Evolutionary conservation across 2,113 vertebrate species (phyloP).

Genomic region (Galeopterus variegatus): DNA sequence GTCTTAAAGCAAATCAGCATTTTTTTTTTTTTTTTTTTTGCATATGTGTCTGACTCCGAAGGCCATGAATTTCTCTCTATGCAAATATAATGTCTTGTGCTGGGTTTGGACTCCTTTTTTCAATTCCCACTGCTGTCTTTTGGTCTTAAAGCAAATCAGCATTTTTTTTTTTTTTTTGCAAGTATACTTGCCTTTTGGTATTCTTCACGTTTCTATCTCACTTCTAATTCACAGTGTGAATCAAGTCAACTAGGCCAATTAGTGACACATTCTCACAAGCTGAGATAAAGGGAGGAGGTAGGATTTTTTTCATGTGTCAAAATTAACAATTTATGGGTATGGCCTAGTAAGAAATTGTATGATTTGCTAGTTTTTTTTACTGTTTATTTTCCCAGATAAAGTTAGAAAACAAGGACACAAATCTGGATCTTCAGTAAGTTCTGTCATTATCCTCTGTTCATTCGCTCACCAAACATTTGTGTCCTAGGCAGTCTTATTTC

Average conservation of each 20-base stretch:
- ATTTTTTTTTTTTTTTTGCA: neutral
- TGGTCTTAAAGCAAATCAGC: neutral
- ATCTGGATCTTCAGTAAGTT: neutral
- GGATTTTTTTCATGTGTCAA: neutral
- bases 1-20: neutral
- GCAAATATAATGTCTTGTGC: neutral
- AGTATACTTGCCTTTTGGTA: neutral
- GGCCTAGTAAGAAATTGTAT: neutral
- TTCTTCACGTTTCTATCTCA: neutral
- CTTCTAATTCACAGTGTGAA: neutral
- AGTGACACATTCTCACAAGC: neutral
- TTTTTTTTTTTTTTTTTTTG: neutral
- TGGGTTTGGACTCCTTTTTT: neutral
- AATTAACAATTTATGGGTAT: neutral
- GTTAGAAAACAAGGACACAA: slow-evolving; percentile 9
- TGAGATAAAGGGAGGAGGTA: neutral
- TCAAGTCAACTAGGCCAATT: neutral
- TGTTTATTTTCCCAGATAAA: slow-evolving; percentile 51
- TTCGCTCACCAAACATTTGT: slow-evolving; percentile 21
- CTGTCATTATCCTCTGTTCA: neutral
- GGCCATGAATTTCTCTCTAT: neutral
- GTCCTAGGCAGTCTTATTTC: neutral
- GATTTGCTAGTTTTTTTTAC: neutral
- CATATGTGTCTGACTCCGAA: neutral
- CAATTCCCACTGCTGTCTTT: neutral